Base-by-base conservation (phyloP, 2,888 invertebrate genomes). In the Trissoscelio sp. region DNA sequence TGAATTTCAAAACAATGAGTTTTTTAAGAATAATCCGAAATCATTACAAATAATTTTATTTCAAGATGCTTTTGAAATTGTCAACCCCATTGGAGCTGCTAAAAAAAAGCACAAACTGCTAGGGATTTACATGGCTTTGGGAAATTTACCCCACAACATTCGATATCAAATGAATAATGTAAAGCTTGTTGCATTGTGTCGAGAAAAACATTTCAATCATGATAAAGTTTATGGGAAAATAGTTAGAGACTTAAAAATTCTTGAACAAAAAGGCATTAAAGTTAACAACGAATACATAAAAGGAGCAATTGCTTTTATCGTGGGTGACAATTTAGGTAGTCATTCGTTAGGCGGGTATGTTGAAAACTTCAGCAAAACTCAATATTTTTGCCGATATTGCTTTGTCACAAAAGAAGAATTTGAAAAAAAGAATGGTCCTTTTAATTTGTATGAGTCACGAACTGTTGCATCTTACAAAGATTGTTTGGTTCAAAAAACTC, bases 71-170 rank as follows among this genome's bases (percentile, higher is more conserved):
- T 88, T 88, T 79, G 86, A 88, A 72, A 28, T 86, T 28, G 87
- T 88, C 16, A 88, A 88, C 80, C 87, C 87, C 16, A 57, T 89
- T n/a, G 87, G 88, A 2, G 79, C 86, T 0, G 79, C 87, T 4
- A 86, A 79, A 79, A 83, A 79, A 62, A 87, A 86, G 44, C 83
- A 88, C 53, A 88, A 87, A 83, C 42, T 88, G 18, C 48, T 87
- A 22, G 87, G 83, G 22, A 34, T 88, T n/a, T 89, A 88, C 62
- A 83, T 87, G 82, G 77, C 64, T 11, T 20, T 87, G 3, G 86
- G 72, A 48, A 88, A 88, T 82, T 48, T 88, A 20, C 77, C 79
- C 1, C 58, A 83, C 22, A 83, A 84, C 66, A 58, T 85, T 34
- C 74, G 86, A 51, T 83, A 83, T 22, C 77, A 84, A 44, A 72